Conservation (phyloP, 2,113 vertebrate genomes). For the Scartelaos histophorus region DNA sequence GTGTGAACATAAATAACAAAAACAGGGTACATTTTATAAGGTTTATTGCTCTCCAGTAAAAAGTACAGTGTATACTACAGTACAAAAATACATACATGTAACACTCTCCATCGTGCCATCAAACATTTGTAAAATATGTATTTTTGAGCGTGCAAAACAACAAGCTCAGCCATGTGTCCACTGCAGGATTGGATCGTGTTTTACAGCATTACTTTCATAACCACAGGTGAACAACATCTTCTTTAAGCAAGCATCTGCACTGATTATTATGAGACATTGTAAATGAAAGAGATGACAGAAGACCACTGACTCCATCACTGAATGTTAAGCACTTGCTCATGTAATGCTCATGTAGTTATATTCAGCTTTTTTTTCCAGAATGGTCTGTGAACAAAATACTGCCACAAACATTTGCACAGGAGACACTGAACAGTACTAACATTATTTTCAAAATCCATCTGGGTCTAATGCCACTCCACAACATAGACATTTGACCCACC, state of each 20-base stretch:
- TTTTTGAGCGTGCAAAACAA: slow-evolving; percentile 70
- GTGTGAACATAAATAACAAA: slow-evolving; percentile 2
- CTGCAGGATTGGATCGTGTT: slow-evolving; percentile 38
- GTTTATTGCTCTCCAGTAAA: slow-evolving; percentile 84
- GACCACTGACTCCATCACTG: slow-evolving; percentile 45
- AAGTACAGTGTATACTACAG: slow-evolving; percentile 82
- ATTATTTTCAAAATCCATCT: slow-evolving; percentile 47
- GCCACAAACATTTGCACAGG: slow-evolving; percentile 47
- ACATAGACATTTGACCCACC: slow-evolving; percentile 46
- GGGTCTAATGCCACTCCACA: slow-evolving; percentile 48
- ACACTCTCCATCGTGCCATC: slow-evolving; percentile 67
- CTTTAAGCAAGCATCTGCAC: slow-evolving; percentile 60
- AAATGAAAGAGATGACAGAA: slow-evolving; percentile 54
- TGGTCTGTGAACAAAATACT: slow-evolving; percentile 30
- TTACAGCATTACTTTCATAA: slow-evolving; percentile 26
- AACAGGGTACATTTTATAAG: slow-evolving; percentile 22
- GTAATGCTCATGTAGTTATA: slow-evolving; percentile 45
- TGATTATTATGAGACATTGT: slow-evolving; percentile 59
- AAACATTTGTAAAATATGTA: slow-evolving; percentile 66
- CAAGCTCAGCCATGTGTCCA: slow-evolving; percentile 60
- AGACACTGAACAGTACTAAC: slow-evolving; percentile 47
- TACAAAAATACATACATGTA: slow-evolving; percentile 77
- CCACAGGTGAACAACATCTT: slow-evolving; percentile 47
- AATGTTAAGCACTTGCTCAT: slow-evolving; percentile 56
- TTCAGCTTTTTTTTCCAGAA: slow-evolving; percentile 54